phyloP scores from a whole-genome alignment of 2,113 vertebrate genomes.

The Oreochromis niloticus region DNA sequence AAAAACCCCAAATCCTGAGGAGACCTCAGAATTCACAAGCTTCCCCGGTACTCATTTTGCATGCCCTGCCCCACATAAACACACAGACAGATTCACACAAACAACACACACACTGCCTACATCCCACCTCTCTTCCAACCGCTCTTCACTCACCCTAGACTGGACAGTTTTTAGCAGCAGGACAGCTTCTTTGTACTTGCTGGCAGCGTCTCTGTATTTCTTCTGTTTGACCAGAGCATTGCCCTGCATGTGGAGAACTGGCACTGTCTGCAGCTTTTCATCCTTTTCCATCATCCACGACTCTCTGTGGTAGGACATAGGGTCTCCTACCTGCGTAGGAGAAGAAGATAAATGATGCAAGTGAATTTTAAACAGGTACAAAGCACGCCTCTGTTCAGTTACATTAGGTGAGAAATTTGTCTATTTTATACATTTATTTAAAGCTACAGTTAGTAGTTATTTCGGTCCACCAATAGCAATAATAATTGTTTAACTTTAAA shows the following conservation, averaged over 20 bases:
- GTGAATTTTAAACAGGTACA: neutral
- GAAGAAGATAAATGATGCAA: neutral
- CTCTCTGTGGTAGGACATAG: slow-evolving; percentile 79
- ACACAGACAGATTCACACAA: neutral
- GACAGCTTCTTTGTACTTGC: slow-evolving; percentile 83
- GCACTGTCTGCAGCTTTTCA: slow-evolving; percentile 80
- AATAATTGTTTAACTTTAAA: neutral
- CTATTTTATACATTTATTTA: neutral
- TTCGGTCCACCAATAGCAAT: rapidly evolving
- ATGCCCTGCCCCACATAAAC: neutral
- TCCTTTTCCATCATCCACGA: slow-evolving; percentile 89
- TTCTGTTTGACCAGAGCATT: slow-evolving; percentile 77
- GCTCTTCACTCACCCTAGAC: slow-evolving; percentile 73
- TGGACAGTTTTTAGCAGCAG: slow-evolving; percentile 82
- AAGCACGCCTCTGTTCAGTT: neutral
- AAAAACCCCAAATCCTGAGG: slow-evolving; percentile 14
- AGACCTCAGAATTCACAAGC: neutral
- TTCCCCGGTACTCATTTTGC: neutral
- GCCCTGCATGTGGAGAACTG: slow-evolving; percentile 78
- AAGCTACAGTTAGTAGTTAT: neutral
- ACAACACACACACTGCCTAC: neutral
- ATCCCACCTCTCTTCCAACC: neutral
- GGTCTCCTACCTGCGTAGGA: slow-evolving; percentile 78
- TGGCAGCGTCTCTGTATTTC: slow-evolving; percentile 71
- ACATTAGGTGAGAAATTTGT: rapidly evolving